Evolutionary conservation across 2,113 vertebrate genomes (phyloP).

Genomic region (Carassius carassius): DNA sequence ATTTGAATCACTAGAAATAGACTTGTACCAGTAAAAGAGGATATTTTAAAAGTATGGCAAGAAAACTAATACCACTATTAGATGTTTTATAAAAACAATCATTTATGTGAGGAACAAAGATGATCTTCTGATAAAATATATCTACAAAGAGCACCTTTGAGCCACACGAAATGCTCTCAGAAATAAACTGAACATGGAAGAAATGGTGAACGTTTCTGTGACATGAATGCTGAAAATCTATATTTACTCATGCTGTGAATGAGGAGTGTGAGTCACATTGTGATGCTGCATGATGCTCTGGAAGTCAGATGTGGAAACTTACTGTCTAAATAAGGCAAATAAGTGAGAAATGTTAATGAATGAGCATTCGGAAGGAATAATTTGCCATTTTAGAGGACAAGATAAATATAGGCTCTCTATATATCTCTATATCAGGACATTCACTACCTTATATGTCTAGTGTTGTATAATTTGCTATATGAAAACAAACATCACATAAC

Average conservation of each 20-base stretch:
- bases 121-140: not conserved
- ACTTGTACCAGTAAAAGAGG: not conserved
- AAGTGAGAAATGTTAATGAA: not conserved
- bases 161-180: not conserved
- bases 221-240: not conserved
- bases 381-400: not conserved
- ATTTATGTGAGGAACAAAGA: not conserved
- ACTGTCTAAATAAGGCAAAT: not conserved
- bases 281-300: slow-evolving; percentile 9
- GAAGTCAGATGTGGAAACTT: slow-evolving; percentile 15
- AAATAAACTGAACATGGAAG: not conserved
- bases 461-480: not conserved
- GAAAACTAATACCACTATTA: not conserved
- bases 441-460: not conserved
- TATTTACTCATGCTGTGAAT: slow-evolving; percentile 25
- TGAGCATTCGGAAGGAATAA: not conserved
- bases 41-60: not conserved
- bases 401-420: not conserved
- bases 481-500: not conserved
- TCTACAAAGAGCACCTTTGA: not conserved
- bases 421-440: too few relatives aligned
- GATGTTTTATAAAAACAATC: not conserved
- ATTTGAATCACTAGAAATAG: not conserved
- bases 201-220: not conserved
- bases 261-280: slow-evolving; percentile 15